phyloP scores from a whole-genome alignment of 2,888 invertebrate species.

The Chloroclysta siterata region DNA sequence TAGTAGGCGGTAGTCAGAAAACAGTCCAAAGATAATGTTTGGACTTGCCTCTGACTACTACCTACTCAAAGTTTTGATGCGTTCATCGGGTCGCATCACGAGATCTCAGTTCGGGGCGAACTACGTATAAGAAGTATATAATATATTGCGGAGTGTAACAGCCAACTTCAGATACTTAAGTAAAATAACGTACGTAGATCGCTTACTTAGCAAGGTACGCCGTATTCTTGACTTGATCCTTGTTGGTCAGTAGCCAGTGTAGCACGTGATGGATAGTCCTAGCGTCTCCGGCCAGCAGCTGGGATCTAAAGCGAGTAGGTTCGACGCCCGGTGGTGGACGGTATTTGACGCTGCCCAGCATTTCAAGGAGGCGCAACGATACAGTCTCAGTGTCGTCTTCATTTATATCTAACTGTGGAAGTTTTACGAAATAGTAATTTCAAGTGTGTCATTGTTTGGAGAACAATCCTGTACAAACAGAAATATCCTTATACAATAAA shows the following conservation, averaged over 20 bases:
- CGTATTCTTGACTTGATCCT: constrained; percentile 90
- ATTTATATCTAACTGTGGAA: constrained; percentile 86
- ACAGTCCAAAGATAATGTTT: too few relatives aligned
- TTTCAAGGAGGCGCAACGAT: constrained; percentile 88
- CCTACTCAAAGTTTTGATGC: too few relatives aligned
- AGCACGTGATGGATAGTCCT: constrained; percentile 90
- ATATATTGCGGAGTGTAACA: too few relatives aligned
- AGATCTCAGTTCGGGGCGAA: too few relatives aligned
- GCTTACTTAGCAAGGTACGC: constrained; percentile 91
- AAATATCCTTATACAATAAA: too few relatives aligned
- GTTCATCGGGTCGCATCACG: too few relatives aligned
- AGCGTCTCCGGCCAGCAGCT: constrained; percentile 87
- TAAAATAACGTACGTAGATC: neutral
- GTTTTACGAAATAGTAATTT: neutral
- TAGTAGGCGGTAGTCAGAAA: too few relatives aligned
- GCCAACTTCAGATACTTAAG: too few relatives aligned
- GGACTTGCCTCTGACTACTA: too few relatives aligned
- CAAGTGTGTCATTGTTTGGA: too few relatives aligned
- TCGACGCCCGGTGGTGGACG: constrained; percentile 85
- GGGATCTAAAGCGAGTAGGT: constrained; percentile 73
- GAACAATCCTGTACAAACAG: too few relatives aligned
- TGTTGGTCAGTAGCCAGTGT: constrained; percentile 91
- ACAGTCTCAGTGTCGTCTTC: constrained; percentile 91
- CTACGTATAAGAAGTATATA: too few relatives aligned
- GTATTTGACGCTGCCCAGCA: constrained; percentile 91